These are phyloP conservation scores for Trichonephila inaurata DNA, from an alignment of 1,140 invertebrate genomes.

Conservation along the genomic window DNA sequence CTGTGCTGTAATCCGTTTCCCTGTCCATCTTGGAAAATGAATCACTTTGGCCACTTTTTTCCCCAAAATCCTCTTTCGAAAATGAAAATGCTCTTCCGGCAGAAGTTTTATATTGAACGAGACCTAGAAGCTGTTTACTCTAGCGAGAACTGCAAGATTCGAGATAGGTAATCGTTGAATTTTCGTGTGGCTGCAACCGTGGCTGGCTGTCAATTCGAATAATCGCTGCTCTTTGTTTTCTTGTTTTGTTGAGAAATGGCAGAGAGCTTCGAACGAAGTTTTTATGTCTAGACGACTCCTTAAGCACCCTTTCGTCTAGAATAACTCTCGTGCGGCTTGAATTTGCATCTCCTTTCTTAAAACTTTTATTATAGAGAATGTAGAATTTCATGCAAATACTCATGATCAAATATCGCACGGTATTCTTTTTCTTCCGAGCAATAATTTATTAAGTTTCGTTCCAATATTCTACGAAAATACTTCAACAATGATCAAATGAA, in stretches of 20 bases:
- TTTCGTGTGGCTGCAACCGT: neutral
- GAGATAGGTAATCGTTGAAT: slow-evolving; percentile 6
- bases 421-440: too few species aligned
- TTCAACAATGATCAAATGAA: too few species aligned
- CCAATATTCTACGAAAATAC: too few species aligned
- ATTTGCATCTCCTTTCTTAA: neutral
- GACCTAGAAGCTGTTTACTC: neutral
- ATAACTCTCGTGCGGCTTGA: neutral
- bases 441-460: too few species aligned
- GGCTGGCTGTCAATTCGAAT: neutral
- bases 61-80: neutral
- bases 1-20: neutral
- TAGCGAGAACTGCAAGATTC: neutral
- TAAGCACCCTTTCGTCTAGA: neutral
- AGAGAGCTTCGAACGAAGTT: neutral
- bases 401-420: neutral
- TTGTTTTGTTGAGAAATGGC: neutral
- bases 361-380: neutral
- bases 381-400: neutral
- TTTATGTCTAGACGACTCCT: neutral
- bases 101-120: neutral
- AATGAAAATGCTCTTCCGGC: neutral
- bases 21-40: neutral
- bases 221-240: neutral
- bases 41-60: neutral